These are phyloP conservation scores for Habropoda laboriosa DNA, from an alignment of 1,140 invertebrate species.

Conservation along the genomic window DNA sequence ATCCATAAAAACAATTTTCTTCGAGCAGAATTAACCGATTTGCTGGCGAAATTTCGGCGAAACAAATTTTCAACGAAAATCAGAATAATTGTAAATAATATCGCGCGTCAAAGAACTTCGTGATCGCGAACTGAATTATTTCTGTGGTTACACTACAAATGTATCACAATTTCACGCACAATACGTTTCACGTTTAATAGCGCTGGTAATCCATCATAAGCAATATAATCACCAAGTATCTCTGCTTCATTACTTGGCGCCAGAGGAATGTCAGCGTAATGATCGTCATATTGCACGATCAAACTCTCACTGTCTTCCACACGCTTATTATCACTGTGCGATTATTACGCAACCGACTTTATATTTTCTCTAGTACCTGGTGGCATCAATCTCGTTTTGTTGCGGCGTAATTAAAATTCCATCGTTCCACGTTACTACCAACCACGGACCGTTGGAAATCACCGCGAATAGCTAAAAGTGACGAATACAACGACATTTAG, in stretches of 20 bases:
- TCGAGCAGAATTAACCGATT: too few relatives aligned
- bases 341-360: not conserved
- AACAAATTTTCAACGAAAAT: too few relatives aligned
- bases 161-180: not conserved
- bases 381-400: conserved; percentile 23
- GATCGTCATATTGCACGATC: conserved; percentile 21
- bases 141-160: not conserved
- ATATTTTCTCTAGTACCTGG: not conserved
- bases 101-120: not conserved
- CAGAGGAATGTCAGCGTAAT: conserved; percentile 15
- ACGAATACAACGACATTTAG: not conserved
- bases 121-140: not conserved
- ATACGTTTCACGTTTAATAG: not conserved
- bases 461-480: not conserved
- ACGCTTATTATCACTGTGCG: conserved; percentile 9
- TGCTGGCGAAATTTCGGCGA: too few relatives aligned
- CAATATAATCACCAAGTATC: conserved; percentile 8
- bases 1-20: too few relatives aligned
- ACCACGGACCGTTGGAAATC: not conserved
- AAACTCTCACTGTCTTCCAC: conserved; percentile 13
- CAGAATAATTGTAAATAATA: not conserved
- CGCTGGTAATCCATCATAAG: not conserved
- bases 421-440: not conserved
- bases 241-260: conserved; percentile 8
- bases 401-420: conserved; percentile 23